These are phyloP conservation scores for Lasioglossum zephyrum DNA, from an alignment of 2,888 invertebrate genomes.

Conservation along the genomic window DNA sequence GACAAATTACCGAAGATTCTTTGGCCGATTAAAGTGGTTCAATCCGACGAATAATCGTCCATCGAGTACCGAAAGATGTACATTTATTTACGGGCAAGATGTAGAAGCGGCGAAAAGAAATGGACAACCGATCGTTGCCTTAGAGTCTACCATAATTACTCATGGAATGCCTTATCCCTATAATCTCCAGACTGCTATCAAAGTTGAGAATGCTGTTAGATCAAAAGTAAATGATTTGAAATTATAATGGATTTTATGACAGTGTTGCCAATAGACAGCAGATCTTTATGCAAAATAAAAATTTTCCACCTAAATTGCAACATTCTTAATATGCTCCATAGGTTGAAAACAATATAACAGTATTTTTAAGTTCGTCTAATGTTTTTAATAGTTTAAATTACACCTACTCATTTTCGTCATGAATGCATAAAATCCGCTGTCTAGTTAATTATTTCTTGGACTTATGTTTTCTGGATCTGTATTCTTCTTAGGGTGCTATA, in stretches of 20 bases:
- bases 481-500: constrained; percentile 88
- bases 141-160: constrained; percentile 99
- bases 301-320: too few species aligned
- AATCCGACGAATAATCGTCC: constrained; percentile 7
- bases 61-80: constrained; percentile 21
- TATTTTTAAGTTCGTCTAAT: too few species aligned
- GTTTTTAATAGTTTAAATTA: too few species aligned
- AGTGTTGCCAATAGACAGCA: too few species aligned
- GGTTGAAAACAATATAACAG: too few species aligned
- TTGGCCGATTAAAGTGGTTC: constrained; percentile 9
- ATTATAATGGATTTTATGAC: neutral
- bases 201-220: constrained; percentile 92
- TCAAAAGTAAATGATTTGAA: constrained; percentile 81
- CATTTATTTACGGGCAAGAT: constrained; percentile 84
- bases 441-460: neutral
- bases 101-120: constrained; percentile 88
- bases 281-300: too few species aligned
- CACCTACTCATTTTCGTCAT: too few species aligned
- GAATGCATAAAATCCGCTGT: too few species aligned
- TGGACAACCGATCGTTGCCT: constrained; percentile 92
- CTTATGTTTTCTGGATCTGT: constrained; percentile 36
- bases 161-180: constrained; percentile 99
- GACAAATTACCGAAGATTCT: constrained; percentile 16
- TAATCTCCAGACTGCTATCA: constrained; percentile 93
- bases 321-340: too few species aligned